Evolutionary conservation across 2,113 vertebrate species (phyloP).

Genomic region (Prionailurus viverrinus): DNA sequence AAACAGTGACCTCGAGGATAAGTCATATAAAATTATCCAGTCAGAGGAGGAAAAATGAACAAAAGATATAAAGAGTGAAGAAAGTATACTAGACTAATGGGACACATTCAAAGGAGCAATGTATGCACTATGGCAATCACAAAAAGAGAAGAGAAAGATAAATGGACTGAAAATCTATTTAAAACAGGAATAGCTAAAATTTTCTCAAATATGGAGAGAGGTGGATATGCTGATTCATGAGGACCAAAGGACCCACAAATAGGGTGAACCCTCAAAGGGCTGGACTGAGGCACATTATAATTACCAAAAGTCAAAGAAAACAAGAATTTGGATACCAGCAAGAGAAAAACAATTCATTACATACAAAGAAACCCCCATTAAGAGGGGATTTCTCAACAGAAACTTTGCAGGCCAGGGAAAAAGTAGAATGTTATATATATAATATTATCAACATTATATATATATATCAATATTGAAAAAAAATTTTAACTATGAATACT

Average conservation of each 20-base stretch:
- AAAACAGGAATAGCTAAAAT: neutral
- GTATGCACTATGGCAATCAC: neutral
- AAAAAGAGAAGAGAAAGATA: neutral
- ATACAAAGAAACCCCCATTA: neutral
- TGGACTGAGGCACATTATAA: neutral
- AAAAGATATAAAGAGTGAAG: neutral
- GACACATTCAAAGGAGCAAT: neutral
- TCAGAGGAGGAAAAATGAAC: neutral
- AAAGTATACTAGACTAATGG: neutral
- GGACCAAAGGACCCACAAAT: neutral
- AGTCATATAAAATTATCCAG: neutral
- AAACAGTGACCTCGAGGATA: neutral
- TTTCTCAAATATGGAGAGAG: neutral
- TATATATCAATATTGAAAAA: neutral
- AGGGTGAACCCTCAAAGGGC: neutral
- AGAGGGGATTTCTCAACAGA: neutral
- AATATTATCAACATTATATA: neutral
- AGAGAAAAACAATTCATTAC: neutral
- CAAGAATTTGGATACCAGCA: neutral
- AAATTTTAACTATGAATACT: neutral
- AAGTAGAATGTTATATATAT: neutral
- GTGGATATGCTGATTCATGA: neutral
- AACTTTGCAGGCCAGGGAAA: neutral
- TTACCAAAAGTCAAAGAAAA: neutral
- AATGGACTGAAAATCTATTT: neutral